Evolutionary conservation across 2,888 invertebrate genomes (phyloP).

Genomic region (Megamerina dolium): DNA sequence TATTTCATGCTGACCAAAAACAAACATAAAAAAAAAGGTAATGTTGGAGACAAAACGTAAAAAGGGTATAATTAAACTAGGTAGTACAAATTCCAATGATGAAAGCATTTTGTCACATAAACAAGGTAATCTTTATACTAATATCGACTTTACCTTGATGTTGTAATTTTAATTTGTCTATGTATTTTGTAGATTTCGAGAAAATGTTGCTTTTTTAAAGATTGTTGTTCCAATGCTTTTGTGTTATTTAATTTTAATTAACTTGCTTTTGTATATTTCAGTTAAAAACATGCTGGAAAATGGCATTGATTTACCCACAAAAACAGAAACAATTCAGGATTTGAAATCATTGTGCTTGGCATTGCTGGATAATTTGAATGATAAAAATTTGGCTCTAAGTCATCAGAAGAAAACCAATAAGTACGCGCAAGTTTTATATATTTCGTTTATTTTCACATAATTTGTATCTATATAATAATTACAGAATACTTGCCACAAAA

Average conservation of each 20-base stretch:
- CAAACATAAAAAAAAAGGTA: constrained; percentile 47
- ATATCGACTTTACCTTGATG: constrained; percentile 10
- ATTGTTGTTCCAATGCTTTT: constrained; percentile 8
- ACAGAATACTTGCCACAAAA: constrained; percentile 71
- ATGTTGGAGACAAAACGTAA: constrained; percentile 67
- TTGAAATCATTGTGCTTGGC: constrained; percentile 72
- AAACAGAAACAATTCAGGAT: constrained; percentile 66
- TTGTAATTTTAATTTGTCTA: constrained; percentile 5
- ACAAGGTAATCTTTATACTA: constrained; percentile 68
- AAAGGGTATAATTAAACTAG: constrained; percentile 64
- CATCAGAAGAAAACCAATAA: constrained; percentile 84
- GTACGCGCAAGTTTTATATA: constrained; percentile 53
- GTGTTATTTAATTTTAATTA: constrained; percentile 3
- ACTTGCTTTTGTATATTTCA: constrained; percentile 41
- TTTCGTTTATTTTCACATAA: constrained; percentile 2
- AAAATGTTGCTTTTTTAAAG: constrained; percentile 8
- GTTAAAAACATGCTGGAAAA: constrained; percentile 70
- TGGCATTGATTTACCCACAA: constrained; percentile 56
- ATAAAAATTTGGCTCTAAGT: constrained; percentile 74
- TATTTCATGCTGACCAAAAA: constrained; percentile 9
- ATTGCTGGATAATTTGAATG: constrained; percentile 75
- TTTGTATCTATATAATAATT: constrained; percentile 18
- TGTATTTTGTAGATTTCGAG: not conserved
- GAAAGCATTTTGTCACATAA: constrained; percentile 73
- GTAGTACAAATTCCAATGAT: constrained; percentile 54